These are phyloP conservation scores for Triops cancriformis DNA, from an alignment of 1,140 invertebrate species.

Conservation along the genomic window DNA sequence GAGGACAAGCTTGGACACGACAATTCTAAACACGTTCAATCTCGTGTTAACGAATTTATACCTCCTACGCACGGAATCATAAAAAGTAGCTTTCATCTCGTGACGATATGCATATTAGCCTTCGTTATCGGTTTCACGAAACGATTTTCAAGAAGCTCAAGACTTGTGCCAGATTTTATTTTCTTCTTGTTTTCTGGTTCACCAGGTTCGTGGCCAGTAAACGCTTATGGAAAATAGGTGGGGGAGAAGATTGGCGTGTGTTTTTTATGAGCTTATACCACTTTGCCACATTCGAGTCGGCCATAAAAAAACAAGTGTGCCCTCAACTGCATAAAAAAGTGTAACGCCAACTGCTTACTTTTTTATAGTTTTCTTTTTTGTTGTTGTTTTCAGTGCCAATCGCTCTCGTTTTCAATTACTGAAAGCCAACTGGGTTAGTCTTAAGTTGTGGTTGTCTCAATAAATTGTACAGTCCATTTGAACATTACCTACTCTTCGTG, in stretches of 20 bases:
- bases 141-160: conserved; percentile 3
- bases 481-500: background rate
- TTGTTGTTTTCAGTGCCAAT: background rate
- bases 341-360: too few species aligned
- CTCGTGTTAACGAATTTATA: background rate
- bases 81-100: background rate
- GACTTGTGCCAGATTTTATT: background rate
- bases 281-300: background rate
- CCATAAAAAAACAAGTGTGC: background rate
- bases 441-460: background rate
- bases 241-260: conserved; percentile 8
- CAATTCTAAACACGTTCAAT: background rate
- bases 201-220: background rate
- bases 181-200: background rate
- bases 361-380: too few species aligned
- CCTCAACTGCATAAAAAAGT: background rate
- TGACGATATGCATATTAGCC: background rate
- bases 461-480: background rate
- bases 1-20: background rate
- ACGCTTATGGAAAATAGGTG: background rate
- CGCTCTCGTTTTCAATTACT: conserved; percentile 1
- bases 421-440: background rate
- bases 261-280: background rate
- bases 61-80: background rate
- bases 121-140: background rate